A percentile compares a stretch with the other conserved stretches of the same genome.
These are phyloP conservation scores for Spea bombifrons DNA, from an alignment of 2,113 vertebrate genomes.

Conservation along the genomic window DNA sequence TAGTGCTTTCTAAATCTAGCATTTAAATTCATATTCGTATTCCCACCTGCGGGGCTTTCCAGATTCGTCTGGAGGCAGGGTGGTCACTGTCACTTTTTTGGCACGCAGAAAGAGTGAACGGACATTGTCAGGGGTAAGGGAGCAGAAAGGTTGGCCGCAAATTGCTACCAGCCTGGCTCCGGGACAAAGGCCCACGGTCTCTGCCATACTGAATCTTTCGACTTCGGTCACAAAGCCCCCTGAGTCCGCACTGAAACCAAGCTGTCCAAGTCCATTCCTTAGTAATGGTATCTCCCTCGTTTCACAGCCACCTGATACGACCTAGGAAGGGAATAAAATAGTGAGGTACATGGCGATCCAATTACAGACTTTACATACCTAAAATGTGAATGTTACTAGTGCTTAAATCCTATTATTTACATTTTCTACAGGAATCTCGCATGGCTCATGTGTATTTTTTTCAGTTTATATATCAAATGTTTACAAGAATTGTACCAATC, in stretches of 20 bases:
- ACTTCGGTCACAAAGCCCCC: constrained; percentile 84
- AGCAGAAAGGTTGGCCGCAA: constrained; percentile 74
- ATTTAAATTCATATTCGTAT: not conserved
- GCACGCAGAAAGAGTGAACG: constrained; percentile 71
- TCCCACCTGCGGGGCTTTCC: constrained; percentile 84
- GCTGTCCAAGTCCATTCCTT: constrained; percentile 80
- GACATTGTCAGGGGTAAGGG: constrained; percentile 69
- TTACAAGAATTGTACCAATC: no score
- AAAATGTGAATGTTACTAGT: no score
- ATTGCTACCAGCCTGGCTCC: constrained; percentile 80
- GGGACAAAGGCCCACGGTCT: constrained; percentile 79
- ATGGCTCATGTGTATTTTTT: no score
- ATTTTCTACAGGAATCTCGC: no score
- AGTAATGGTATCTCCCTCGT: constrained; percentile 79
- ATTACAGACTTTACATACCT: not conserved
- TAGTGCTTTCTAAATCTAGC: not conserved
- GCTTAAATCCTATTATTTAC: no score
- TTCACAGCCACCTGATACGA: constrained; percentile 85
- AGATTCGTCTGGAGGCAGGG: constrained; percentile 82
- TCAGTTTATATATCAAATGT: no score
- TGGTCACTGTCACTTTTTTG: constrained; percentile 84
- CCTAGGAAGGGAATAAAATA: constrained; percentile 54
- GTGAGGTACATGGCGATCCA: not conserved
- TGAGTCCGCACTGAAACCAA: constrained; percentile 80
- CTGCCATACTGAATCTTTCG: constrained; percentile 83